Conservation (phyloP, 2,113 vertebrate species). For the Lepus americanus region DNA sequence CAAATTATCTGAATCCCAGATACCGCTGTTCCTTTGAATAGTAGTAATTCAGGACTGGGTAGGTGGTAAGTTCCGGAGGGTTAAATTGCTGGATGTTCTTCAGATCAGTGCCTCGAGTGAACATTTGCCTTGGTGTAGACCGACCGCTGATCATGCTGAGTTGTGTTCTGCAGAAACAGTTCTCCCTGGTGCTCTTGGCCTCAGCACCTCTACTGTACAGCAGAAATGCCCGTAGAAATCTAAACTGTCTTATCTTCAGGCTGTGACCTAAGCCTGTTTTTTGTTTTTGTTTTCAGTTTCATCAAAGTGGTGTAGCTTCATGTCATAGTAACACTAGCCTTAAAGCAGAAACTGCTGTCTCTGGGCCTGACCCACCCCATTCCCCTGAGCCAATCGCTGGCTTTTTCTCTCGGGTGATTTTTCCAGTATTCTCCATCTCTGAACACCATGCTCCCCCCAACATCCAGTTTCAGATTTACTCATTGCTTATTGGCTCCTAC, state of each 20-base stretch:
- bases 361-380: rapidly evolving
- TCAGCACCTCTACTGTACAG: background rate
- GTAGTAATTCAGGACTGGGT: conserved; percentile 35
- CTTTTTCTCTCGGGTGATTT: background rate
- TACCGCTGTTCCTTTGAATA: conserved; percentile 48
- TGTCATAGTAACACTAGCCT: background rate
- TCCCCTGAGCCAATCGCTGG: background rate
- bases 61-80: conserved; percentile 63
- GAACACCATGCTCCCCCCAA: background rate
- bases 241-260: background rate
- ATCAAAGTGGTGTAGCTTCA: background rate
- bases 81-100: conserved; percentile 51
- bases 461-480: conserved; percentile 2
- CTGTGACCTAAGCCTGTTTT: background rate
- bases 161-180: conserved; percentile 17
- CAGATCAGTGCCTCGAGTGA: conserved; percentile 57
- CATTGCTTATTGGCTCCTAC: background rate
- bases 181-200: background rate
- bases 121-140: conserved; percentile 38
- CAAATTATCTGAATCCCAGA: conserved; percentile 67
- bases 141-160: background rate
- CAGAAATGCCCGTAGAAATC: background rate
- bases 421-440: background rate
- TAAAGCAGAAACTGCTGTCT: background rate
- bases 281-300: background rate